Percentiles rank a stretch among this genome's conserved stretches.
phyloP scores from a whole-genome alignment of 2,888 invertebrate species.

The Drepana falcataria region DNA sequence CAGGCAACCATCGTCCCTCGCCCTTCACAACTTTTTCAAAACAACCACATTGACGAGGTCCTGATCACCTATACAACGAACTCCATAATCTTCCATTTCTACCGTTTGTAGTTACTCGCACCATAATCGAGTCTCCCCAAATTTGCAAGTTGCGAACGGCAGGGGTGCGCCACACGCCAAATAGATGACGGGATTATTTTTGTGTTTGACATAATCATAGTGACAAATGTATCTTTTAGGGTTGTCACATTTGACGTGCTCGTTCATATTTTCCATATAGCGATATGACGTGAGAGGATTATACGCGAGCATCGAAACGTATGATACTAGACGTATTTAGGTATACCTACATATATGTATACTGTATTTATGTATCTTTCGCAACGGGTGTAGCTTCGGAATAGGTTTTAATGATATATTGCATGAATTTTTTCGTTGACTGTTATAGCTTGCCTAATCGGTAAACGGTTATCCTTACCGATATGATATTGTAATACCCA shows the following conservation, averaged over 20 bases:
- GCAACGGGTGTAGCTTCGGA: no score
- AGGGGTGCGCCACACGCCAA: slow-evolving; percentile 70
- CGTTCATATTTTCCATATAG: slow-evolving; percentile 35
- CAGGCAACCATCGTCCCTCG: slow-evolving; percentile 64
- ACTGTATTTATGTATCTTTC: no score
- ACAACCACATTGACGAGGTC: slow-evolving; percentile 57
- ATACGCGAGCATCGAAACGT: slow-evolving; percentile 6
- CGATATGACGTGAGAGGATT: slow-evolving; percentile 29
- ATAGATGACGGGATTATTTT: slow-evolving; percentile 78
- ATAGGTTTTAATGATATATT: no score
- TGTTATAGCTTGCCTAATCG: no score
- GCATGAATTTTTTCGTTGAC: no score
- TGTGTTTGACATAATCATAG: slow-evolving; percentile 79
- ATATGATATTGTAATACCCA: no score
- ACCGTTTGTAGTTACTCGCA: slow-evolving; percentile 45
- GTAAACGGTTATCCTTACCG: no score
- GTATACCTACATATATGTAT: no score
- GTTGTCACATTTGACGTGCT: slow-evolving; percentile 59
- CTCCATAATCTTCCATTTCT: slow-evolving; percentile 65
- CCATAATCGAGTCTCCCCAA: slow-evolving; percentile 47
- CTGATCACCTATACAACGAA: slow-evolving; percentile 70
- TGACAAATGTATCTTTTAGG: slow-evolving; percentile 74
- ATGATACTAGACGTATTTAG: not conserved
- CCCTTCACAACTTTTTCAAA: slow-evolving; percentile 62
- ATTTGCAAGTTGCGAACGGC: slow-evolving; percentile 66